Percentiles rank a stretch among this genome's conserved stretches.
Evolutionary conservation across 2,797 vertebrate species (phyloP).

Genomic region (Siniperca scherzeri): DNA sequence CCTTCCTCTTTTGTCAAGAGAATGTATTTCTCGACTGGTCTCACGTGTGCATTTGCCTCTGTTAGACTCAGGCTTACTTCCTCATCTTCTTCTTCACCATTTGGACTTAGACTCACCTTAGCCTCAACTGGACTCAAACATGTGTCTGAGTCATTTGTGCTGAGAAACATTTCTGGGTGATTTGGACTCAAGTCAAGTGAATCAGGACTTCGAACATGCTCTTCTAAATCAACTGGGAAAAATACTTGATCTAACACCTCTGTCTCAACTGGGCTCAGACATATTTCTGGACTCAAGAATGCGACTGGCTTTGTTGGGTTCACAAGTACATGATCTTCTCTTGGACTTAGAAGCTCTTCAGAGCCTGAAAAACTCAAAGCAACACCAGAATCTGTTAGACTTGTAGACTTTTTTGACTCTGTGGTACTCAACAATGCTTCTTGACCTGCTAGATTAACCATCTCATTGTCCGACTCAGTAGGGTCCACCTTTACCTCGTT

Average conservation of each 20-base stretch:
- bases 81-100: conserved; percentile 33
- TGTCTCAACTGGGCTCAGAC: conserved; percentile 2
- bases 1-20: conserved; percentile 37
- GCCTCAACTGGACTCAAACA: conserved; percentile 24
- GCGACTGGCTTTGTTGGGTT: neutral
- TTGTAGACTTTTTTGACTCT: conserved; percentile 4
- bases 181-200: neutral
- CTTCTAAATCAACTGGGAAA: conserved; percentile 12
- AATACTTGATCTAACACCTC: conserved; percentile 7
- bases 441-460: neutral
- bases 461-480: neutral
- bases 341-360: conserved; percentile 20
- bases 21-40: conserved; percentile 41
- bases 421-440: neutral
- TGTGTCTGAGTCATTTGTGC: neutral
- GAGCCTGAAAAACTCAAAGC: conserved; percentile 5
- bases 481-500: neutral
- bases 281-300: neutral
- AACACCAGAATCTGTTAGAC: conserved; percentile 38
- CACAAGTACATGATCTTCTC: neutral
- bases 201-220: neutral
- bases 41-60: conserved; percentile 10
- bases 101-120: neutral
- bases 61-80: conserved; percentile 31
- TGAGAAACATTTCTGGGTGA: neutral